A percentile compares a stretch with the other conserved stretches of the same genome.
phyloP scores from a whole-genome alignment of 2,797 vertebrate genomes.

The Miichthys miiuy region DNA sequence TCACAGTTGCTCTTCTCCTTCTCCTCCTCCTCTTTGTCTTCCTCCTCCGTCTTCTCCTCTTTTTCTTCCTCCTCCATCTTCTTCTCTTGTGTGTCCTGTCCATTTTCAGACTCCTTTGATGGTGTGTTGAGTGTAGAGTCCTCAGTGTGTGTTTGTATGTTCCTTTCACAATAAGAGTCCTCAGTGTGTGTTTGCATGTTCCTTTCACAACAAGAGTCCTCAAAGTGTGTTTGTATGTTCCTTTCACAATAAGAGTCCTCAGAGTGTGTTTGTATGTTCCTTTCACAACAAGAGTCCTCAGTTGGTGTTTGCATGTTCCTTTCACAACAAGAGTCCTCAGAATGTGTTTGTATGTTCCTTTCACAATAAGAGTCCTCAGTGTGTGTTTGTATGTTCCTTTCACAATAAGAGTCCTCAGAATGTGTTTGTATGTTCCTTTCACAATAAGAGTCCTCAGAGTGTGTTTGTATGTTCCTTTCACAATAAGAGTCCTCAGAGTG shows the following conservation, averaged over 20 bases:
- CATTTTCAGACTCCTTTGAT: neutral
- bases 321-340: conserved; percentile 21
- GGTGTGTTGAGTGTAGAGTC: neutral
- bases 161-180: conserved; percentile 12
- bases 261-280: neutral
- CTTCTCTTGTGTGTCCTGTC: conserved; percentile 9
- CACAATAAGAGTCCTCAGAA: conserved; percentile 12
- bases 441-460: conserved; percentile 12
- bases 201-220: conserved; percentile 21
- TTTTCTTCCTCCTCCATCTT: neutral
- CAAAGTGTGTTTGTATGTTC: neutral
- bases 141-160: neutral
- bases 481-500: neutral
- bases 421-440: too few relatives aligned
- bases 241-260: conserved; percentile 15
- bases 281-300: neutral
- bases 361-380: conserved; percentile 1
- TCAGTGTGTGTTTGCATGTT: neutral
- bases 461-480: conserved; percentile 1
- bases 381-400: neutral
- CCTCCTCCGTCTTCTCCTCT: neutral
- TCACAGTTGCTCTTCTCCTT: conserved; percentile 24
- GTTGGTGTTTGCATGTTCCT: neutral
- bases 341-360: neutral
- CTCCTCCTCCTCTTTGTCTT: neutral